A percentile compares a stretch with the other conserved stretches of the same genome.
These are phyloP conservation scores for Chelidonichthys spinosus DNA, from an alignment of 2,797 vertebrate genomes.

Conservation along the genomic window DNA sequence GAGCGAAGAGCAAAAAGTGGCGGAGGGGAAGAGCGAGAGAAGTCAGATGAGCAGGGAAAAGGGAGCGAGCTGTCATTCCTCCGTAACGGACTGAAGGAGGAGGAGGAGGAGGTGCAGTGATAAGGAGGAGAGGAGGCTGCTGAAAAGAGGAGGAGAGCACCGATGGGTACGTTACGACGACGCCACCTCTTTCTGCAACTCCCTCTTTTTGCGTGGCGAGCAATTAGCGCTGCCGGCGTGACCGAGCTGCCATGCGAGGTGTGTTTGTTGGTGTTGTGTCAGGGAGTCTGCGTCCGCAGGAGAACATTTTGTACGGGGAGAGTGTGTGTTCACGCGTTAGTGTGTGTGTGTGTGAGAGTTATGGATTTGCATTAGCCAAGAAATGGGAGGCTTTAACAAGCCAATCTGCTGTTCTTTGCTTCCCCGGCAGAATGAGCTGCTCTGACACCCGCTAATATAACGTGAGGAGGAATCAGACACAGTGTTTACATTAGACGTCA, in stretches of 20 bases:
- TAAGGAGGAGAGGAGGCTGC: conserved; percentile 1
- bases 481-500: conserved; percentile 37
- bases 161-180: conserved; percentile 70
- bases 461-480: background rate
- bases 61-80: conserved; percentile 32
- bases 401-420: background rate
- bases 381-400: conserved; percentile 45
- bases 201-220: conserved; percentile 43
- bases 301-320: conserved; percentile 68
- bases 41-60: conserved; percentile 51
- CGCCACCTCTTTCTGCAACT: conserved; percentile 28
- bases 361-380: conserved; percentile 50
- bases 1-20: conserved; percentile 54
- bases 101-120: conserved; percentile 1
- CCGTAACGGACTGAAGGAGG: conserved; percentile 26
- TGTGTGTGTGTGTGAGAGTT: conserved; percentile 28
- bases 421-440: too few relatives aligned
- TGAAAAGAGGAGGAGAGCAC: conserved; percentile 46
- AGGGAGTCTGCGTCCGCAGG: conserved; percentile 31
- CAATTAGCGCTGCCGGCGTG: conserved; percentile 51
- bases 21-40: conserved; percentile 48
- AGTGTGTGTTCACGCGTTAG: background rate
- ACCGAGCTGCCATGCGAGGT: conserved; percentile 39
- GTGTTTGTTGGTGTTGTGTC: conserved; percentile 52
- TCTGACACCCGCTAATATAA: too few relatives aligned